Evolutionary conservation across 2,797 vertebrate genomes (phyloP).

Genomic region (Crax fasciolata): DNA sequence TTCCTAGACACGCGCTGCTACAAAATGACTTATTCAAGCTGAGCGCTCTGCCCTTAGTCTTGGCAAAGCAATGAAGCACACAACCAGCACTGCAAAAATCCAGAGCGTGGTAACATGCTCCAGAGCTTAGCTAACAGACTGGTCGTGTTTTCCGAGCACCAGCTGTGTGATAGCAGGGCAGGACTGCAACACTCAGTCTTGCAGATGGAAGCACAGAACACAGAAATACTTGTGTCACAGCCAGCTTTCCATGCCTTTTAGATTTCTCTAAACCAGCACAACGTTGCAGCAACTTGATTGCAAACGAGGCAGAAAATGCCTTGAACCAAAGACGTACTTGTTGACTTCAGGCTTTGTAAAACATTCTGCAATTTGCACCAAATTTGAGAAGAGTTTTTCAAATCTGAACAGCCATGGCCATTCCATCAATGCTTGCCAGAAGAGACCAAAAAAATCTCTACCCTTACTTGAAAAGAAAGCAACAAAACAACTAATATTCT

Average conservation of each 20-base stretch:
- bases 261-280: background rate
- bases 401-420: background rate
- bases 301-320: background rate
- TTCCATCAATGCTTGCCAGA: background rate
- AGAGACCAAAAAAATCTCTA: background rate
- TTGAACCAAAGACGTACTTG: background rate
- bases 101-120: fast-evolving
- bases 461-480: background rate
- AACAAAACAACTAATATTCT: background rate
- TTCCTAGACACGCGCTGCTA: background rate
- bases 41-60: background rate
- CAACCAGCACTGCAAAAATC: background rate
- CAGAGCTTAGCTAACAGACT: background rate
- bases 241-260: background rate
- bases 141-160: background rate
- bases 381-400: background rate
- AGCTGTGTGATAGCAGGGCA: background rate
- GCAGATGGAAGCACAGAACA: background rate
- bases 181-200: background rate
- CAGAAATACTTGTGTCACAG: background rate
- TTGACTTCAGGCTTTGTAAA: background rate
- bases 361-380: background rate
- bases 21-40: background rate
- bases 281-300: background rate
- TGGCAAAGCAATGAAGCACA: background rate